These are phyloP conservation scores for Aphis craccivora DNA, from an alignment of 1,140 invertebrate genomes.

Conservation along the genomic window DNA sequence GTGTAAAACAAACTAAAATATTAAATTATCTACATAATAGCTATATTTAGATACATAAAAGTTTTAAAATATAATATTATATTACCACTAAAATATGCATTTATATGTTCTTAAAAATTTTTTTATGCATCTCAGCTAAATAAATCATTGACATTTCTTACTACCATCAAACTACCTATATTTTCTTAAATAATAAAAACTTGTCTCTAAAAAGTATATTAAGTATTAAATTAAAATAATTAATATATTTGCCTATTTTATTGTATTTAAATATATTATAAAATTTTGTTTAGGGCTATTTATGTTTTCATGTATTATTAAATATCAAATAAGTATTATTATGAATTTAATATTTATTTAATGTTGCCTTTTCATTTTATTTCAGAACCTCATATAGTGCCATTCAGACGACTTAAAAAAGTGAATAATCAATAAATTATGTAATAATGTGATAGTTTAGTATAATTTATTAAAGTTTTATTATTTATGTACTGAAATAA, in stretches of 20 bases:
- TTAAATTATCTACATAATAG: too few species aligned
- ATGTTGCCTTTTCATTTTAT: neutral
- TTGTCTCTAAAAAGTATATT: too few species aligned
- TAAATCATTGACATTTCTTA: neutral
- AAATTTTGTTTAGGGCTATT: neutral
- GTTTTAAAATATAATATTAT: neutral
- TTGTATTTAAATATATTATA: neutral
- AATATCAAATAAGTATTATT: neutral
- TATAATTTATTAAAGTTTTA: neutral
- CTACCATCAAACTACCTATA: neutral
- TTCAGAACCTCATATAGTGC: slow-evolving; percentile 36
- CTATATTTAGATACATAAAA: too few species aligned
- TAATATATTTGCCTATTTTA: neutral
- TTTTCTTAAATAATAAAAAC: neutral
- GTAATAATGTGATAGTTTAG: neutral
- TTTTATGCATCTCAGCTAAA: neutral
- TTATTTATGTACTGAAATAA: neutral
- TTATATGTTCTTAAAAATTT: neutral
- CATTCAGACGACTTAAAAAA: slow-evolving; percentile 11
- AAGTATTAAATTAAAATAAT: neutral
- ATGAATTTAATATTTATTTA: neutral
- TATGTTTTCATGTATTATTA: neutral
- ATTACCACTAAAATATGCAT: neutral
- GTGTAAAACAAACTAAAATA: too few species aligned
- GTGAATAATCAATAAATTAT: neutral